Evolutionary conservation across 2,888 invertebrate species (phyloP), one percentile per base, ranked within the genome.

Genomic region (Sclerodermus sp.): DNA sequence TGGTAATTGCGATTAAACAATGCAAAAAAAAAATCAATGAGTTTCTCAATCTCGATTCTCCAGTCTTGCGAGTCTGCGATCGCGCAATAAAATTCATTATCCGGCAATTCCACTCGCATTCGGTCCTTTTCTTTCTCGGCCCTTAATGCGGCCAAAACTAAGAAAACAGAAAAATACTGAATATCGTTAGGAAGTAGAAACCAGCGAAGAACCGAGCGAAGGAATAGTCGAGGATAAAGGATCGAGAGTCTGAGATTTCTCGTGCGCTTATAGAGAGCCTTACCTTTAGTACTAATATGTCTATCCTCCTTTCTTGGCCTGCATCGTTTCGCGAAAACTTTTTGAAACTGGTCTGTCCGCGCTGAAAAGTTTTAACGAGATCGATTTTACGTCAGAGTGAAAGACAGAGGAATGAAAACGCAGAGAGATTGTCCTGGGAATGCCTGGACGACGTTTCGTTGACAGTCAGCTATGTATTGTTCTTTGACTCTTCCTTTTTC

Each of bases 281-380:
- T n/a, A 41, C 42, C 37, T 29, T 13, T 17, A 39, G 18, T 40
- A 15, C 45, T 37, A 51, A 48, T 54, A 47, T 48, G 47, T 57
- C 48, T 49, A 42, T 49, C 47, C 48, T 46, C 39, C 47, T 43
- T 42, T 16, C 49, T 49, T 39, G 44, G 50, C 49, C 47, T 42
- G 48, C 50, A 52, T 48, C 51, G 49, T 58, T 50, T 51, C 42
- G 45, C 38, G 15, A 29, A 56, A 56, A 63, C 54, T 66, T 66
- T 58, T 42, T 49, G 55, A 69, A 71, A 69, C 66, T 63, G 64
- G 57, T 55, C 55, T 48, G 53, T 54, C 49, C 50, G 55, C 57
- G 46, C 57, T 47, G 55, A 49, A 62, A 71, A 71, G 60, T 71
- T 71, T 62, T 60, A 62, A 64, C 67, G 63, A 68, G 58, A 64